phyloP scores from a whole-genome alignment of 2,888 invertebrate genomes.

The Ophioninae sp. region DNA sequence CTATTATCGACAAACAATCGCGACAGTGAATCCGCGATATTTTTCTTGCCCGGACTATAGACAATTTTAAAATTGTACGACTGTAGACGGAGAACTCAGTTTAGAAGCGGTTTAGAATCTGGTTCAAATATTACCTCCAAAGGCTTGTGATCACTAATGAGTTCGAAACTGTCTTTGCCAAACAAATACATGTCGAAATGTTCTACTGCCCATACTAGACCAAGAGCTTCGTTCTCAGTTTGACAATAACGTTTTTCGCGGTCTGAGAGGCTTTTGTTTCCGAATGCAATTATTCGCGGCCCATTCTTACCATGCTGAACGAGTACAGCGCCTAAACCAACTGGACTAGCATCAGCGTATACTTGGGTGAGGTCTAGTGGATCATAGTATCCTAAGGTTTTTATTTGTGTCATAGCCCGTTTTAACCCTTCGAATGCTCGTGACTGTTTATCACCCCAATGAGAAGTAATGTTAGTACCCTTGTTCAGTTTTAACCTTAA shows the following conservation, averaged over 20 bases:
- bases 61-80: constrained; percentile 68
- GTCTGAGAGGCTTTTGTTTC: constrained; percentile 15
- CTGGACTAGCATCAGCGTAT: constrained; percentile 11
- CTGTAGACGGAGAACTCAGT: constrained; percentile 73
- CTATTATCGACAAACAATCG: not conserved
- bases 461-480: too few species aligned
- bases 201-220: constrained; percentile 58
- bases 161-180: constrained; percentile 77
- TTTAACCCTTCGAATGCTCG: too few species aligned
- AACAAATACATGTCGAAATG: constrained; percentile 76
- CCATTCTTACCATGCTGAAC: not conserved
- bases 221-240: constrained; percentile 21
- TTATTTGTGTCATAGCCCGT: too few species aligned
- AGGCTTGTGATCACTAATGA: constrained; percentile 71
- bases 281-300: not conserved
- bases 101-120: constrained; percentile 59
- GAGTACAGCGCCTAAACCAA: constrained; percentile 19
- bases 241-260: constrained; percentile 32
- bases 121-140: constrained; percentile 69
- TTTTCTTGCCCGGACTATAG: constrained; percentile 62
- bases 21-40: constrained; percentile 18
- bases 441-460: too few species aligned
- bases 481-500: too few species aligned
- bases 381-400: not conserved
- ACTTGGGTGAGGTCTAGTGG: not conserved